A percentile compares a stretch with the other conserved stretches of the same genome.
phyloP scores from a whole-genome alignment of 1,140 invertebrate genomes.

The Dinoponera quadriceps region DNA sequence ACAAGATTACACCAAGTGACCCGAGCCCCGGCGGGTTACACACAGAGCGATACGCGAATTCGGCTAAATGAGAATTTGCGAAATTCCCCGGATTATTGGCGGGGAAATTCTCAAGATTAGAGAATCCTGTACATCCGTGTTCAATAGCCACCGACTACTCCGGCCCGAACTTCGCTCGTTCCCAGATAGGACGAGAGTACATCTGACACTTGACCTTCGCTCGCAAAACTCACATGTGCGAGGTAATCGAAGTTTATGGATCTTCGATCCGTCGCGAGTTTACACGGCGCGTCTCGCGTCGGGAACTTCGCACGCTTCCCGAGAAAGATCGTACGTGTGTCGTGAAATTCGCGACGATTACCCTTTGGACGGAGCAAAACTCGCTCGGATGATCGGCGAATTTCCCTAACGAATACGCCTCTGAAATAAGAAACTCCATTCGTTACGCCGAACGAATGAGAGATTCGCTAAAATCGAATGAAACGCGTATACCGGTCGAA shows the following conservation, averaged over 20 bases:
- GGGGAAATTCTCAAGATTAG: constrained; percentile 40
- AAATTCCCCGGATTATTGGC: constrained; percentile 42
- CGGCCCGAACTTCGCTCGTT: constrained; percentile 23
- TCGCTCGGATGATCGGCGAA: too few species aligned
- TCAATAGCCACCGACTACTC: constrained; percentile 33
- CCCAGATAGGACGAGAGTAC: constrained; percentile 11
- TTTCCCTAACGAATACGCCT: too few species aligned
- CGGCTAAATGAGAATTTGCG: constrained; percentile 45
- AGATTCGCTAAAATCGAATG: constrained; percentile 20
- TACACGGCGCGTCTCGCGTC: too few species aligned
- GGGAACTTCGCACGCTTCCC: not conserved
- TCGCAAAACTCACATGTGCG: constrained; percentile 5
- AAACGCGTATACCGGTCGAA: not conserved
- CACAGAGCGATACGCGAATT: constrained; percentile 10
- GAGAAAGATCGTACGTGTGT: not conserved
- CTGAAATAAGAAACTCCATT: not conserved
- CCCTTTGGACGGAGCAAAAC: not conserved
- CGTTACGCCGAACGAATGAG: not conserved
- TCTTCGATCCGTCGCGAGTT: not conserved
- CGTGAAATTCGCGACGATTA: not conserved
- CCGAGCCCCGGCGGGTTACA: not conserved
- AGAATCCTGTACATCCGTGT: constrained; percentile 27
- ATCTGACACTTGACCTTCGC: constrained; percentile 52
- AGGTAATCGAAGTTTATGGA: not conserved
- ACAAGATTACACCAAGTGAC: constrained; percentile 23